phyloP scores from a whole-genome alignment of 2,113 vertebrate genomes.

The Amazona guildingii region DNA sequence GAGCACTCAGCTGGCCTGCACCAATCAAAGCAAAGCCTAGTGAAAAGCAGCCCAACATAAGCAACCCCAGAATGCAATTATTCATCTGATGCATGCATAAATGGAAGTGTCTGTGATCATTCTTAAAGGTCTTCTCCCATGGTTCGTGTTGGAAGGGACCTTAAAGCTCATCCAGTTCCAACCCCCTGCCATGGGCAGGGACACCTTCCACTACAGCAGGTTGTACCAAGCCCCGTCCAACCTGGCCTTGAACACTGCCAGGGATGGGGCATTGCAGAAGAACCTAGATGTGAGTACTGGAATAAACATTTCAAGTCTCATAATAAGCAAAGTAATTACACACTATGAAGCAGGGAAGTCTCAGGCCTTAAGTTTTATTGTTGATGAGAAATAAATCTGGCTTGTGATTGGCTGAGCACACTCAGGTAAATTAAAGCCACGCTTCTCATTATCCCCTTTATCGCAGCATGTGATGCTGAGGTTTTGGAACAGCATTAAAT shows the following conservation, averaged over 20 bases:
- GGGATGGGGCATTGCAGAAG: background rate
- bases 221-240: background rate
- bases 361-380: slow-evolving; percentile 51
- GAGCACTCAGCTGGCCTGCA: background rate
- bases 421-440: background rate
- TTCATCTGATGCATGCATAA: fast-evolving
- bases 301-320: background rate
- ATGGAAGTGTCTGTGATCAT: fast-evolving
- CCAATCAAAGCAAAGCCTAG: background rate
- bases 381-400: slow-evolving; percentile 25
- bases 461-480: background rate
- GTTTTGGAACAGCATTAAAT: background rate
- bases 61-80: background rate
- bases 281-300: fast-evolving
- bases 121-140: background rate
- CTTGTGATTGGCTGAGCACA: slow-evolving; percentile 2
- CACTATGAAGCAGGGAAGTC: background rate
- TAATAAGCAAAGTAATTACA: background rate
- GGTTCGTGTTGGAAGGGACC: background rate
- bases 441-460: background rate
- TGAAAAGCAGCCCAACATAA: background rate
- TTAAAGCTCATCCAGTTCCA: background rate
- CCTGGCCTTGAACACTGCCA: background rate
- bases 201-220: background rate
- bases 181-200: background rate